phyloP scores from a whole-genome alignment of 1,140 invertebrate genomes.

The Lordiphosa stackelbergi region DNA sequence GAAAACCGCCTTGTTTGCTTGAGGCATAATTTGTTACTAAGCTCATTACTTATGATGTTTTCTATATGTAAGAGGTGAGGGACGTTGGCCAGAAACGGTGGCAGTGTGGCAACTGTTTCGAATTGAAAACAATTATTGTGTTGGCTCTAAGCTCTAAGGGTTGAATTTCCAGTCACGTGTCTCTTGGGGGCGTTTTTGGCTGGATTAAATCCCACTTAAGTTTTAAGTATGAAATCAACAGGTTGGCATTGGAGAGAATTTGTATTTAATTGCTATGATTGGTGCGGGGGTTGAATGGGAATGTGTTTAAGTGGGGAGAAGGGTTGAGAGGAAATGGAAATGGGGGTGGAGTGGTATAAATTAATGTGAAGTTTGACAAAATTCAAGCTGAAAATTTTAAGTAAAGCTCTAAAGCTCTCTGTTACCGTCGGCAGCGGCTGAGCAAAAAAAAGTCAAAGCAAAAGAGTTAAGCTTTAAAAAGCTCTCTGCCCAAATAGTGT shows the following conservation, averaged over 20 bases:
- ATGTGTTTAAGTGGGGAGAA: not conserved
- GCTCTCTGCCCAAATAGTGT: too few relatives aligned
- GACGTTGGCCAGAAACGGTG: constrained; percentile 5
- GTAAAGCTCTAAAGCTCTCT: too few relatives aligned
- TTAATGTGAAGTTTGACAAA: too few relatives aligned
- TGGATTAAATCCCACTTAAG: constrained; percentile 53
- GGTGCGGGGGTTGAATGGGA: not conserved
- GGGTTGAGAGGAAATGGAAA: not conserved
- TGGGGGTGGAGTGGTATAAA: too few relatives aligned
- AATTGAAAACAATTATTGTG: constrained; percentile 70
- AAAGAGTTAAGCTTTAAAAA: too few relatives aligned
- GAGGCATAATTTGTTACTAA: constrained; percentile 61
- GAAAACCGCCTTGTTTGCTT: constrained; percentile 15
- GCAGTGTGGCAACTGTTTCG: constrained; percentile 51
- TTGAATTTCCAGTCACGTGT: constrained; percentile 26
- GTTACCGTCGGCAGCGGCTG: too few relatives aligned
- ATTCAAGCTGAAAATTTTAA: too few relatives aligned
- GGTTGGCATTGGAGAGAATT: constrained; percentile 33
- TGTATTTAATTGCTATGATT: constrained; percentile 34
- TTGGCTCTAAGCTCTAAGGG: constrained; percentile 27
- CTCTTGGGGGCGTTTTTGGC: constrained; percentile 33
- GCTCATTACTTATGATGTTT: constrained; percentile 51
- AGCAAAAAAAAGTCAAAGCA: too few relatives aligned
- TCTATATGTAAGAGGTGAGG: constrained; percentile 6
- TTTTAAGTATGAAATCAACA: constrained; percentile 46